Percentiles rank a stretch among this genome's conserved stretches.
phyloP scores from a whole-genome alignment of 30 jellyfish, hydroid and myxozoan species.

The Aurelia aurita region DNA sequence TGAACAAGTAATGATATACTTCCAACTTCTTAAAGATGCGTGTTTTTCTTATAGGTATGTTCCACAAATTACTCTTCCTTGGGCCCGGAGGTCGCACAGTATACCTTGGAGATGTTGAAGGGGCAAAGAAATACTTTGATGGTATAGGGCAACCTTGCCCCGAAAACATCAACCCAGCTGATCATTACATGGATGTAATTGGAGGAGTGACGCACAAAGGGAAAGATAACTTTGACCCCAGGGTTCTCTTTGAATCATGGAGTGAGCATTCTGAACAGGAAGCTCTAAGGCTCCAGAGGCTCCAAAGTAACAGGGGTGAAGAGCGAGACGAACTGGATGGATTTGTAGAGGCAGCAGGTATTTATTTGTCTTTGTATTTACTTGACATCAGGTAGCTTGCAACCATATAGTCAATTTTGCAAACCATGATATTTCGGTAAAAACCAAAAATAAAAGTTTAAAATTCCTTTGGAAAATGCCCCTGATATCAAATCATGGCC shows the following conservation, averaged over 20 bases:
- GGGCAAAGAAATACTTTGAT: constrained; percentile 58
- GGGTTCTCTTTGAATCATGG: constrained; percentile 63
- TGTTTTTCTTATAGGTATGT: constrained; percentile 45
- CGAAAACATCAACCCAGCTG: constrained; percentile 71
- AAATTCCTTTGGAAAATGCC: no score
- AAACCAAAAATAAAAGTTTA: no score
- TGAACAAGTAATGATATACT: no score
- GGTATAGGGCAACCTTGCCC: constrained; percentile 45
- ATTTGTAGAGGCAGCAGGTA: no score
- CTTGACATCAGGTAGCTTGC: no score
- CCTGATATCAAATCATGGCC: no score
- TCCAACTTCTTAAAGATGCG: no score
- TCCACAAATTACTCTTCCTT: constrained; percentile 68
- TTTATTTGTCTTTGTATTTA: no score
- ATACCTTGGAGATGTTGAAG: constrained; percentile 68
- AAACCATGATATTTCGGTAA: no score
- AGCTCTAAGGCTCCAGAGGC: no score
- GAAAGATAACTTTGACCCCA: constrained; percentile 28
- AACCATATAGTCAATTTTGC: no score
- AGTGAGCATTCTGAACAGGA: not conserved
- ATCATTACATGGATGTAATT: constrained; percentile 71
- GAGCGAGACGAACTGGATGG: no score
- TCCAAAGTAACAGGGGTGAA: not conserved
- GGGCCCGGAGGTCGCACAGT: constrained; percentile 85
- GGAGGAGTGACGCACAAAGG: constrained; percentile 62